Percentiles rank a stretch among this genome's conserved stretches.
phyloP scores from a whole-genome alignment of 1,140 invertebrate genomes.

The Philaenus spumarius region DNA sequence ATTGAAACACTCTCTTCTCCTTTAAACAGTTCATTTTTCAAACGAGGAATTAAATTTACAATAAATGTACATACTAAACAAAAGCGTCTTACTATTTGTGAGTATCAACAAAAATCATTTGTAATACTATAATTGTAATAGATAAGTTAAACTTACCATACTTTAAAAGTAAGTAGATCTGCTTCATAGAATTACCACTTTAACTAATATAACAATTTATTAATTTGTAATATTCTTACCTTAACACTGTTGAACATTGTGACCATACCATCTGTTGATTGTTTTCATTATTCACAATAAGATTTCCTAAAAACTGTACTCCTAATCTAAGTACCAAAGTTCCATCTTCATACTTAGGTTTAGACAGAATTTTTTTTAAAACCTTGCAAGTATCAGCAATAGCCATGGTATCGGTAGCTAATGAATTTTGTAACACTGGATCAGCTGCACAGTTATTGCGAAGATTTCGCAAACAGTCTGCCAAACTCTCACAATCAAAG shows the following conservation, averaged over 20 bases:
- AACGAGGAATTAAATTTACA: too few relatives aligned
- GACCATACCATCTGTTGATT: constrained; percentile 23
- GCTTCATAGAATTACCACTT: too few relatives aligned
- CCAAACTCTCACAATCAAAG: neutral
- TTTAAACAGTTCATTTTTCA: too few relatives aligned
- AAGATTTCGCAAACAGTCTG: constrained; percentile 8
- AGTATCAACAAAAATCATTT: too few relatives aligned
- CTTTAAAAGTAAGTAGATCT: too few relatives aligned
- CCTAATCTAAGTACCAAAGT: constrained; percentile 17
- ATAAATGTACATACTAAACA: too few relatives aligned
- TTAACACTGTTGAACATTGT: constrained; percentile 16
- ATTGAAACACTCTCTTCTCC: too few relatives aligned
- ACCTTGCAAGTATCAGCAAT: neutral
- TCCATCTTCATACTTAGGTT: neutral
- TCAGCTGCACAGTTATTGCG: neutral
- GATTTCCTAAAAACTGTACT: constrained; percentile 30
- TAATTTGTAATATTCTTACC: constrained; percentile 19
- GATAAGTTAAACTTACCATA: too few relatives aligned
- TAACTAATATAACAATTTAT: too few relatives aligned
- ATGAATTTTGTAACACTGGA: neutral
- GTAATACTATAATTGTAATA: too few relatives aligned
- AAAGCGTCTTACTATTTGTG: too few relatives aligned
- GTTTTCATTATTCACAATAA: constrained; percentile 24
- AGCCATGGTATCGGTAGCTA: neutral
- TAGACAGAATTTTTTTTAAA: neutral